Evolutionary conservation across 1,140 invertebrate genomes (phyloP), one percentile per base, ranked within the genome.

Genomic region (Diabrotica undecimpunctata): DNA sequence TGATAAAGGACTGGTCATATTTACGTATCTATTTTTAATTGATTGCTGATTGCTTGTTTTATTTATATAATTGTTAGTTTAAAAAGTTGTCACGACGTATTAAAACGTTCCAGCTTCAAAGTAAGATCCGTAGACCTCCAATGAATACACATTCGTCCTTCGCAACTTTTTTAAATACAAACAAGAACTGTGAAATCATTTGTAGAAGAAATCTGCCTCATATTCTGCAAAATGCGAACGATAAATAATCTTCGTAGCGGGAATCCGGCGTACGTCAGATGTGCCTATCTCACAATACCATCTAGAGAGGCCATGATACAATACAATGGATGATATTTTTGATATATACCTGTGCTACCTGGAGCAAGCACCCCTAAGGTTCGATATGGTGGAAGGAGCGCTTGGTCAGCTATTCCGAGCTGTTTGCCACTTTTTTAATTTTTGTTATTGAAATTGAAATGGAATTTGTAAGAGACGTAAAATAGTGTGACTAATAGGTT

Each of bases 311-410:
- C 59, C 59, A 61, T 61, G 41, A 51, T 50, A 61, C 50, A 51
- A 61, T 61, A 63, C 61, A 69, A 68, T 62, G 58, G 64, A 58
- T 46, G 59, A 66, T 62, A 59, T 52, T 68, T 67, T 64, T 64
- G 56, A 68, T 66, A 68, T 65, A 58, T 68, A 65, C 59, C 67
- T 57, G 41, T 62, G 38, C 38, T 68, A 68, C 67, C 67, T 68
- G 67, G 38, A 41, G 9, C 46, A 60, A 46, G 64, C 67, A 68
- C 67, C 64, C 65, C 61, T 50, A 54, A 62, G 55, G 66, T 59
- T 36, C 41, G 11, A 63, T 14, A 66, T 65, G 64, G 64, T 54
- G 58, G 57, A 38, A 54, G 56, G 25, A 46, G 6, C n/a, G 25
- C 25, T 25, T 25, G 25, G 25, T 25, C 25, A 25, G 25, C 25